Evolutionary conservation across 2,113 vertebrate species (phyloP).

Genomic region (Hemiprocne comata): DNA sequence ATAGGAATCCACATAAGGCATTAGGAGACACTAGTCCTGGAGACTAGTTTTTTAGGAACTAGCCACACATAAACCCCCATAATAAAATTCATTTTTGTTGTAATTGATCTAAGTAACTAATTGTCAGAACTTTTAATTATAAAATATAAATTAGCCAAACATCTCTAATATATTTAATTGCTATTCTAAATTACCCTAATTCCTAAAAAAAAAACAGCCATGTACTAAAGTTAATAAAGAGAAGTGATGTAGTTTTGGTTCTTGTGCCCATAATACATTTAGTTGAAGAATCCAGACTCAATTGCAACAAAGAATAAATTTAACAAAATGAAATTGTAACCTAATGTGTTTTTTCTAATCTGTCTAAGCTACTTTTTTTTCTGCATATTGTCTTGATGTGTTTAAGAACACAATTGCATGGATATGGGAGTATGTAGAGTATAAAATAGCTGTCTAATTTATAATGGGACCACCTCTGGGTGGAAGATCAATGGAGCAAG

Average conservation of each 20-base stretch:
- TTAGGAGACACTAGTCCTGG: neutral
- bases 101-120: neutral
- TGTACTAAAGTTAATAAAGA: neutral
- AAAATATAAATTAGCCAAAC: neutral
- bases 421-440: neutral
- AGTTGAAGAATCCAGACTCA: neutral
- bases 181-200: neutral
- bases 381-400: neutral
- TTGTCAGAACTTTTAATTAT: neutral
- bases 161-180: neutral
- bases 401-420: neutral
- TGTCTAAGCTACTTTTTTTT: neutral
- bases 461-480: neutral
- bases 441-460: neutral
- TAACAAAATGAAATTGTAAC: neutral
- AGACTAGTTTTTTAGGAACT: neutral
- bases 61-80: neutral
- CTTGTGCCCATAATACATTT: neutral
- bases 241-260: neutral
- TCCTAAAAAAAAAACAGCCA: neutral
- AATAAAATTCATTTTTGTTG: constrained; percentile 20
- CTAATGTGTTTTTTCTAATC: neutral
- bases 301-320: neutral
- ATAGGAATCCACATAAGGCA: neutral
- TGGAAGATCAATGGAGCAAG: neutral